These are phyloP conservation scores for Chymomyza fuscimana DNA, from an alignment of 2,888 invertebrate species.

Conservation along the genomic window DNA sequence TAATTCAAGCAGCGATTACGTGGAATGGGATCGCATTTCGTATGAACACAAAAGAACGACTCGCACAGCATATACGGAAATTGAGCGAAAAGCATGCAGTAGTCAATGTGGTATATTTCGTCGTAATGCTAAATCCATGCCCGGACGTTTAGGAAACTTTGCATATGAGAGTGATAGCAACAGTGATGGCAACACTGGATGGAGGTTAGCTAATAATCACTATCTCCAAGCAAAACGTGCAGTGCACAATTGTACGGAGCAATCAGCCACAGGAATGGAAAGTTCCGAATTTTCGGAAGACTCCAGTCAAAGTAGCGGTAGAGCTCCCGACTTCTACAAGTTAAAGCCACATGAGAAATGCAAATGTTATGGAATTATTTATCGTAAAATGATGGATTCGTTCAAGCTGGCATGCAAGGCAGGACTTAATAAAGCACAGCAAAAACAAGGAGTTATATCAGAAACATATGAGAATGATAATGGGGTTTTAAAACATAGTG, in stretches of 20 bases:
- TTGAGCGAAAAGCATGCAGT: not conserved
- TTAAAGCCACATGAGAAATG: constrained; percentile 11
- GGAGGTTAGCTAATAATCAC: no score
- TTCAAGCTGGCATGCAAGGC: constrained; percentile 17
- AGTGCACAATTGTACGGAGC: not conserved
- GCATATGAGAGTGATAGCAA: not conserved
- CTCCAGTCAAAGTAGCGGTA: not conserved
- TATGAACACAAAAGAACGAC: no score
- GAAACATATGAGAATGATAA: no score
- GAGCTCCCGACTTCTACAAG: not conserved
- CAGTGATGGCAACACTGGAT: not conserved
- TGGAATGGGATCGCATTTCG: no score
- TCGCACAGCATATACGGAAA: not conserved
- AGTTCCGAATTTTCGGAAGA: not conserved
- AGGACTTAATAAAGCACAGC: constrained; percentile 4
- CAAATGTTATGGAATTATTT: not conserved
- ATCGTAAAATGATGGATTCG: constrained; percentile 6
- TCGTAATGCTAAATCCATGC: not conserved
- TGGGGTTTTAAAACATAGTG: no score
- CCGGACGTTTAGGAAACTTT: not conserved
- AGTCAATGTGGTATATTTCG: no score
- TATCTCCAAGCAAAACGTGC: no score
- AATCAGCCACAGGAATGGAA: no score
- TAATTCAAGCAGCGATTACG: no score
- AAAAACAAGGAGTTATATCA: no score